Evolutionary conservation across 1,140 invertebrate species (phyloP), one percentile per base, ranked within the genome.

Genomic region (Apis mellifera): DNA sequence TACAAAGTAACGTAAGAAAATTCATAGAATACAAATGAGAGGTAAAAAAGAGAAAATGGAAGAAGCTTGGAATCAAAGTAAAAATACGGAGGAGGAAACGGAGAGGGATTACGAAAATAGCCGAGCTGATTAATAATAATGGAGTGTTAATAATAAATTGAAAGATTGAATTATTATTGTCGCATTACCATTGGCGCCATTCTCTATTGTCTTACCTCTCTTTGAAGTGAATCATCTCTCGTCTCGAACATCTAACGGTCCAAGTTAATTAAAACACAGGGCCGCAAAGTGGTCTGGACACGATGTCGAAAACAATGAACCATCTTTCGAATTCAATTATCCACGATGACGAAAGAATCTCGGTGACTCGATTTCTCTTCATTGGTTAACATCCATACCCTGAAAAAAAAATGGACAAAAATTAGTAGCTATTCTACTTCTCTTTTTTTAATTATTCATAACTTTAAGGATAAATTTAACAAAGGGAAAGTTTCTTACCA

Each of bases 211-310:
- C 60, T 62, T 68, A 17, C 17, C 19, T 42, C 26, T 21, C 78
- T 79, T 72, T 79, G 69, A 72, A 64, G 69, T 13, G 1, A 7
- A 9, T 26, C 21, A n/a, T n/a, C n/a, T n/a, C n/a, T n/a, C 48
- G 42, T 13, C 42, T 59, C 72, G 57, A n/a, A 54, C 77, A 17
- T 21, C 68, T 32, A 52, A 9, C 9, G 59, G 21, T 42, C 50
- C 19, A 42, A 79, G 78, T 79, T 73, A 79, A 79, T 79, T 79
- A 79, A n/a, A 72, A 79, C 69, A 48, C 21, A 48, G 15, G 19
- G n/a, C 21, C 26, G 26, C 59, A 54, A 71, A 85, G 66, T 64
- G 42, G 17, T 17, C 21, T 55, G 48, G 26, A 73, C 19, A n/a
- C 55, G 32, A 11, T 17, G 48, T 72, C 80, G 73, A 60, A 76